phyloP scores from a whole-genome alignment of 2,797 vertebrate species.

The Sciaenops ocellatus region DNA sequence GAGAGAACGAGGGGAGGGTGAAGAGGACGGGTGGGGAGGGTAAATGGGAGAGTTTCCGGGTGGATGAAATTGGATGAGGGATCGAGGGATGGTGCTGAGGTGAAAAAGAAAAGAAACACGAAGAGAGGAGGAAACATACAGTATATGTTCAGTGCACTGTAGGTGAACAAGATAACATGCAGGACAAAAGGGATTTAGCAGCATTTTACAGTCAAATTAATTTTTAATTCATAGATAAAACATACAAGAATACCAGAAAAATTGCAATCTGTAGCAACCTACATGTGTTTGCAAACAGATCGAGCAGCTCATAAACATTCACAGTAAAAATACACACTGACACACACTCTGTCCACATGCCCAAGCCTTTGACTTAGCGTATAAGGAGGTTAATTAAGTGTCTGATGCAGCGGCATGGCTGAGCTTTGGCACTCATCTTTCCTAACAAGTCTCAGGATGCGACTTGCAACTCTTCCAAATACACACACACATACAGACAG shows the following conservation, averaged over 20 bases:
- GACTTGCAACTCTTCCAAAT: constrained; percentile 61
- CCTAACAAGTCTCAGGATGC: constrained; percentile 77
- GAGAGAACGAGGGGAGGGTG: constrained; percentile 30
- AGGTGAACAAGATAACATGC: constrained; percentile 38
- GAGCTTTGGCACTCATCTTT: constrained; percentile 77
- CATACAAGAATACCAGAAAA: constrained; percentile 7
- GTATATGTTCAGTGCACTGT: constrained; percentile 20
- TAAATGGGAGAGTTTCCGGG: constrained; percentile 63
- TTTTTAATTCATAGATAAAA: constrained; percentile 30
- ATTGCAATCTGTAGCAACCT: neutral
- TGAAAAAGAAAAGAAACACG: constrained; percentile 38
- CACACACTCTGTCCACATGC: constrained; percentile 37
- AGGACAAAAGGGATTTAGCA: constrained; percentile 27
- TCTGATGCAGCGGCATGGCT: constrained; percentile 74
- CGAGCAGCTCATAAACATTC: constrained; percentile 42
- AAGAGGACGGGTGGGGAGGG: constrained; percentile 35
- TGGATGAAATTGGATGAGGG: constrained; percentile 73
- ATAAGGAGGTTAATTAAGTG: constrained; percentile 84
- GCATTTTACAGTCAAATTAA: constrained; percentile 31
- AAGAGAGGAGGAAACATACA: constrained; percentile 20
- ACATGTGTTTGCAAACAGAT: constrained; percentile 24
- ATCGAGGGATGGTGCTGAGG: constrained; percentile 64
- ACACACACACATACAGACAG: constrained; percentile 39
- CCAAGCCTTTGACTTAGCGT: constrained; percentile 57
- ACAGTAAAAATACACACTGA: constrained; percentile 40